Conservation (phyloP, 2,888 invertebrate genomes). For the Serripes groenlandicus region DNA sequence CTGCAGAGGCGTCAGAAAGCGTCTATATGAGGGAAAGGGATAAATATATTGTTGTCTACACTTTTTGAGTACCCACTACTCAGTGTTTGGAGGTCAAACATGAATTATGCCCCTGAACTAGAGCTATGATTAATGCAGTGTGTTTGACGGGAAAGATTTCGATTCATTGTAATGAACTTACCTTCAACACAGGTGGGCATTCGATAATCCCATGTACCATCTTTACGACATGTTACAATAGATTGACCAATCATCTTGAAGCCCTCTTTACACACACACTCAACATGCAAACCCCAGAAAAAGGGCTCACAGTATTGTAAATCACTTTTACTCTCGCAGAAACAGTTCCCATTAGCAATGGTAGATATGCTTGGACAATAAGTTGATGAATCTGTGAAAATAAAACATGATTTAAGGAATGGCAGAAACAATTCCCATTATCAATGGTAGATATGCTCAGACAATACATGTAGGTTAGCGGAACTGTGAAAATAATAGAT, state of each 20-base stretch:
- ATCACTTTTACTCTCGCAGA: conserved; percentile 72
- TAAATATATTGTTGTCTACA: no score
- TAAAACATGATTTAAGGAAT: no score
- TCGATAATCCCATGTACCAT: conserved; percentile 75
- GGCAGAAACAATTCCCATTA: conserved; percentile 79
- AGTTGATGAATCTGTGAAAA: conserved; percentile 66
- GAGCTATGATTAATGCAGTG: no score
- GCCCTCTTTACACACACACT: conserved; percentile 76
- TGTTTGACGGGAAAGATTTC: no score
- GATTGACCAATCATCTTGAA: conserved; percentile 72
- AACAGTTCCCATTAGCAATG: conserved; percentile 76
- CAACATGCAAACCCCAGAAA: conserved; percentile 72
- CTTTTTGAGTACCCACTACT: no score
- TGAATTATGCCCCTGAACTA: no score
- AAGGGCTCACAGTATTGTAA: conserved; percentile 75
- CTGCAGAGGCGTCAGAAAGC: no score
- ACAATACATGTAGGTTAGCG: conserved; percentile 73
- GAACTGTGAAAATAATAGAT: no score
- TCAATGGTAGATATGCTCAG: conserved; percentile 64
- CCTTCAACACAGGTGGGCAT: conserved; percentile 76
- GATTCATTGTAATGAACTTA: no score
- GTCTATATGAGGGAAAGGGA: no score
- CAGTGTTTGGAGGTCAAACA: no score
- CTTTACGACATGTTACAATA: conserved; percentile 70
- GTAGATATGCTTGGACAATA: conserved; percentile 71